Percentiles rank a stretch among this genome's conserved stretches.
phyloP scores from a whole-genome alignment of 1,140 invertebrate species.

The Lanistes nyassanus region DNA sequence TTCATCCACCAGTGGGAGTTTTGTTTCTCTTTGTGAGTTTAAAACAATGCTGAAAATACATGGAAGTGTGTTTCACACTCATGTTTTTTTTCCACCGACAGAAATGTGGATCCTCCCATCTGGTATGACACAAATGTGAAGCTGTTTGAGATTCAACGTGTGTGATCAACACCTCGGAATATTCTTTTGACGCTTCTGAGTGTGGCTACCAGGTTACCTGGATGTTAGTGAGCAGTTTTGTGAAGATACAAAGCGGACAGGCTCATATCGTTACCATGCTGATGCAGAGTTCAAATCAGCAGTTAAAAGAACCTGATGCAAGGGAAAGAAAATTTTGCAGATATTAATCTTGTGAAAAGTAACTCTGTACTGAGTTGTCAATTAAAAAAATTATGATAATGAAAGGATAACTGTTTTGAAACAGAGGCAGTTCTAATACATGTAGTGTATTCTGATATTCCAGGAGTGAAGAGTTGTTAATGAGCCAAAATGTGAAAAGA shows the following conservation, averaged over 20 bases:
- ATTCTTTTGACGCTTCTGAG: background rate
- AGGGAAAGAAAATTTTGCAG: no score
- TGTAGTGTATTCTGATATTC: no score
- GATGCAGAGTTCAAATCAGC: no score
- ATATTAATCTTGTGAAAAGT: no score
- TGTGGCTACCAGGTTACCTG: background rate
- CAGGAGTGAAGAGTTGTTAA: no score
- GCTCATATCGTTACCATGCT: no score
- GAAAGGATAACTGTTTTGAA: no score
- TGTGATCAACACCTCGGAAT: slow-evolving; percentile 38
- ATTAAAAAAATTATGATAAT: no score
- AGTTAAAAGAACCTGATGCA: no score
- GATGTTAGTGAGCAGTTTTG: slow-evolving; percentile 1
- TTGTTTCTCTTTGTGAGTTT: background rate
- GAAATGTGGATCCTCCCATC: slow-evolving; percentile 97
- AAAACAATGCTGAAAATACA: background rate
- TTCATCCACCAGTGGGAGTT: background rate
- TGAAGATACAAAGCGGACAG: background rate
- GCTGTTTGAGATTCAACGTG: slow-evolving; percentile 83
- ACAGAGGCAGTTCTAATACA: no score
- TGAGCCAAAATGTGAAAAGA: no score
- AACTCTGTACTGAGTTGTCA: no score
- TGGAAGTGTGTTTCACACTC: background rate
- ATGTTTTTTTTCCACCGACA: slow-evolving; percentile 66
- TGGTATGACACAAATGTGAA: slow-evolving; percentile 99